phyloP scores from a whole-genome alignment of 2,888 invertebrate genomes.

The Eutolmus rufibarbis region DNA sequence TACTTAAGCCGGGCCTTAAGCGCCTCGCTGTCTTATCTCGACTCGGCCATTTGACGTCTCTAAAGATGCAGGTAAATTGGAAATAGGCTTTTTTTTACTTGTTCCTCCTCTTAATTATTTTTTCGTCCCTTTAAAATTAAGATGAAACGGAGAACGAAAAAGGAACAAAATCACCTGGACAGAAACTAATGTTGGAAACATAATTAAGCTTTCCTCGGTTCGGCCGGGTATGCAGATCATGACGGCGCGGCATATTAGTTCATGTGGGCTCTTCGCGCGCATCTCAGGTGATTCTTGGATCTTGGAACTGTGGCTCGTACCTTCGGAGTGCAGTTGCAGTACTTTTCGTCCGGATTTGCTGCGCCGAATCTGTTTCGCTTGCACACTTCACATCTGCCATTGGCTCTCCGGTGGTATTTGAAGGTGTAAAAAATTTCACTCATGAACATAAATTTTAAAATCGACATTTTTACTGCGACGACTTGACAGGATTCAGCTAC shows the following conservation, averaged over 20 bases:
- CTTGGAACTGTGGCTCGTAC: not conserved
- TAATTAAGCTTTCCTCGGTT: conserved; percentile 15
- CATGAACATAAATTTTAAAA: conserved; percentile 42
- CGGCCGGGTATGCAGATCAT: conserved; percentile 22
- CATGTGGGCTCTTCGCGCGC: conserved; percentile 5
- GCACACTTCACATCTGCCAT: not conserved
- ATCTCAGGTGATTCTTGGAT: not conserved
- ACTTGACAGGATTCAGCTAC: conserved; percentile 46
- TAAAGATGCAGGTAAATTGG: conserved; percentile 30
- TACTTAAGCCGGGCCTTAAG: not conserved
- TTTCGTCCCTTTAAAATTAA: conserved; percentile 15
- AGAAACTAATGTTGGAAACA: conserved; percentile 25
- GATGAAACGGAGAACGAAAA: not conserved
- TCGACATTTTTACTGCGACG: conserved; percentile 44
- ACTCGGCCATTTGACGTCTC: conserved; percentile 19
- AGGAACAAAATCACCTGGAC: conserved; percentile 4
- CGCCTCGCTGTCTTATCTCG: conserved; percentile 26
- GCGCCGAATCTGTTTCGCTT: not conserved
- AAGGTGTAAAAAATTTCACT: conserved; percentile 43
- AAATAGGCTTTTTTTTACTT: not conserved
- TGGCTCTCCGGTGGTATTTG: conserved; percentile 10
- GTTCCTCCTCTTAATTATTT: conserved; percentile 27
- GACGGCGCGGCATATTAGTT: conserved; percentile 14
- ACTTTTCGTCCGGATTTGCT: not conserved
- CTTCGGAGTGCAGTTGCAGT: not conserved